These are phyloP conservation scores for Diphyllodes magnificus DNA, from an alignment of 2,113 vertebrate genomes.

Conservation along the genomic window DNA sequence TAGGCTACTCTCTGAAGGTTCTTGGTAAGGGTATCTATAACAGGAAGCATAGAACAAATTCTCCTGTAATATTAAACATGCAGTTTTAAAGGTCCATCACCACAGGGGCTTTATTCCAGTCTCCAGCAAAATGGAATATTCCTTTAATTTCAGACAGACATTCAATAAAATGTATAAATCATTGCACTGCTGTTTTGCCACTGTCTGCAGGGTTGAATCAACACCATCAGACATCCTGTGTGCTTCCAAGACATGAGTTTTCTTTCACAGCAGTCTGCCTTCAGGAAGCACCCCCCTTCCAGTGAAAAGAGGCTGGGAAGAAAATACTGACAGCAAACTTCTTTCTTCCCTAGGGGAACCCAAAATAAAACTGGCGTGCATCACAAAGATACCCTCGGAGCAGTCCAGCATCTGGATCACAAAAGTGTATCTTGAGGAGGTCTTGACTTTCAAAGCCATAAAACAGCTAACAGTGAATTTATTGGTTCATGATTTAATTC, in stretches of 20 bases:
- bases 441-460: not conserved
- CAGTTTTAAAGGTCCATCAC: not conserved
- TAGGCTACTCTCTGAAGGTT: not conserved
- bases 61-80: not conserved
- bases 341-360: not conserved
- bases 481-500: constrained; percentile 15
- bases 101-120: not conserved
- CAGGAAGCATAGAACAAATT: not conserved
- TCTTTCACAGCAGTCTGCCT: not conserved
- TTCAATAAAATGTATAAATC: not conserved
- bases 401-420: not conserved
- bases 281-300: not conserved
- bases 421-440: not conserved
- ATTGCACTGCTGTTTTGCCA: not conserved
- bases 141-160: not conserved
- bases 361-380: not conserved
- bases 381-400: not conserved
- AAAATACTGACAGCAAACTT: not conserved
- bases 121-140: not conserved
- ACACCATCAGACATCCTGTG: not conserved
- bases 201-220: not conserved
- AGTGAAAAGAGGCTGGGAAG: not conserved
- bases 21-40: not conserved
- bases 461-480: not conserved
- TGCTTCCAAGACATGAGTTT: not conserved